Percentiles rank a stretch among this genome's conserved stretches.
Conservation (phyloP, 1,140 invertebrate genomes). For the Lepidurus packardi region DNA sequence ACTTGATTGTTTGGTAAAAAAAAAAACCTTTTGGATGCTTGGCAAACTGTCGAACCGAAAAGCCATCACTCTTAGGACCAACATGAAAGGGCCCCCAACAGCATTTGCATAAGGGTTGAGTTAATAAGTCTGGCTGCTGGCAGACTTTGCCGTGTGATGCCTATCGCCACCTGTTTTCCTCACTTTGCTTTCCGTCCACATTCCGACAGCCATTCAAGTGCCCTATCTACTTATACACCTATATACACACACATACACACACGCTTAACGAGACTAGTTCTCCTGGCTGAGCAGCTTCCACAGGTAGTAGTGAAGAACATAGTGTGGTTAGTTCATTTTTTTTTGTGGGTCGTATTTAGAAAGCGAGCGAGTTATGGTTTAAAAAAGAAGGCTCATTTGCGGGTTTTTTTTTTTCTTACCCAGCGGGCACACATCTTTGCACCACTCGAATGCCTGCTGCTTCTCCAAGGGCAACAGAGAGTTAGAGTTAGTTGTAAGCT, state of each 20-base stretch:
- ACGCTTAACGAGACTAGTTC: background rate
- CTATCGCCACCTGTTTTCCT: constrained; percentile 21
- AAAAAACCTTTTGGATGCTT: background rate
- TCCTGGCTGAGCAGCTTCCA: no score
- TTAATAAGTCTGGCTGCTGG: constrained; percentile 17
- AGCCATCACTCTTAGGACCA: background rate
- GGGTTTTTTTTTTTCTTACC: background rate
- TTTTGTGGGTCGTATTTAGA: background rate
- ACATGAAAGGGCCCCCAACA: background rate
- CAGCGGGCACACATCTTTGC: no score
- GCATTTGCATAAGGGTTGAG: constrained; percentile 17
- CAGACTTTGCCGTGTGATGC: background rate
- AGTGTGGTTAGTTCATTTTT: no score
- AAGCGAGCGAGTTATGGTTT: background rate
- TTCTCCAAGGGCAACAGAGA: no score
- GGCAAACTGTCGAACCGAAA: constrained; percentile 8
- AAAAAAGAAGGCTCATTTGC: background rate
- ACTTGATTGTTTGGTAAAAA: constrained; percentile 10
- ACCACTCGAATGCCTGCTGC: no score
- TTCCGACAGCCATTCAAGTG: background rate
- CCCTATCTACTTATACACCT: background rate
- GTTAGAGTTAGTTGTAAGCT: background rate
- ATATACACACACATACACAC: background rate
- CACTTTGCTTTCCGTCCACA: constrained; percentile 7
- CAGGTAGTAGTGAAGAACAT: no score